These are phyloP conservation scores for Synanthedon myopaeformis DNA, from an alignment of 2,888 invertebrate species.

Conservation along the genomic window DNA sequence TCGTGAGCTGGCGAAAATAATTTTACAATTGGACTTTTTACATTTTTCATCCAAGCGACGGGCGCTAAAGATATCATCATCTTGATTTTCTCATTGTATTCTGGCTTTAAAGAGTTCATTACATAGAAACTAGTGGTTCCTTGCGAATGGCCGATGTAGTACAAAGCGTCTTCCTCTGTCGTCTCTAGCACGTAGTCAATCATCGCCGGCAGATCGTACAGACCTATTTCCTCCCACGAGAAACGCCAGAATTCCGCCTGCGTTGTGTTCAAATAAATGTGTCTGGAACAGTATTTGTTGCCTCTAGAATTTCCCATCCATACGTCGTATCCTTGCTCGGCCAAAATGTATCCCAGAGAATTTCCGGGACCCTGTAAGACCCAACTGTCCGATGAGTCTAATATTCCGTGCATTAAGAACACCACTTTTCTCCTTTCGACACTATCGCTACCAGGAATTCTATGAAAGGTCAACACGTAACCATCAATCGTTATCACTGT, in stretches of 20 bases:
- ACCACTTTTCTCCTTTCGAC: conserved; percentile 30
- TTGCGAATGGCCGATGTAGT: conserved; percentile 79
- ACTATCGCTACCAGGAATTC: conserved; percentile 23
- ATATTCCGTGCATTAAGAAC: conserved; percentile 83
- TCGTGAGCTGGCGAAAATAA: conserved; percentile 28
- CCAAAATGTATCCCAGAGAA: conserved; percentile 72
- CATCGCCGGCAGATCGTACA: conserved; percentile 78
- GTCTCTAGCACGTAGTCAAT: conserved; percentile 70
- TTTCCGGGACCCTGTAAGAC: conserved; percentile 74
- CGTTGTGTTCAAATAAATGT: conserved; percentile 32
- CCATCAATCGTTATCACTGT: conserved; percentile 37
- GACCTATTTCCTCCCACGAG: conserved; percentile 81
- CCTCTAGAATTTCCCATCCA: conserved; percentile 90
- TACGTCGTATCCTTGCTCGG: conserved; percentile 76
- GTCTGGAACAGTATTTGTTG: conserved; percentile 75
- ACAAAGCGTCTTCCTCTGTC: conserved; percentile 63
- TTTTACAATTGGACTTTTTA: conserved; percentile 40
- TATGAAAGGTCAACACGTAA: conserved; percentile 38
- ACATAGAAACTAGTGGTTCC: conserved; percentile 73
- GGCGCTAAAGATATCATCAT: conserved; percentile 71
- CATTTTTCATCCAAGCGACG: conserved; percentile 61
- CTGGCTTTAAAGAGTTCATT: conserved; percentile 61
- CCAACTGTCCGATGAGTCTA: conserved; percentile 80
- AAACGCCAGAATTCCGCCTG: conserved; percentile 42
- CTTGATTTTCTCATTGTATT: conserved; percentile 68